These are phyloP conservation scores for Oreochromis tanganicae DNA, from an alignment of 2,113 vertebrate genomes.

Conservation along the genomic window DNA sequence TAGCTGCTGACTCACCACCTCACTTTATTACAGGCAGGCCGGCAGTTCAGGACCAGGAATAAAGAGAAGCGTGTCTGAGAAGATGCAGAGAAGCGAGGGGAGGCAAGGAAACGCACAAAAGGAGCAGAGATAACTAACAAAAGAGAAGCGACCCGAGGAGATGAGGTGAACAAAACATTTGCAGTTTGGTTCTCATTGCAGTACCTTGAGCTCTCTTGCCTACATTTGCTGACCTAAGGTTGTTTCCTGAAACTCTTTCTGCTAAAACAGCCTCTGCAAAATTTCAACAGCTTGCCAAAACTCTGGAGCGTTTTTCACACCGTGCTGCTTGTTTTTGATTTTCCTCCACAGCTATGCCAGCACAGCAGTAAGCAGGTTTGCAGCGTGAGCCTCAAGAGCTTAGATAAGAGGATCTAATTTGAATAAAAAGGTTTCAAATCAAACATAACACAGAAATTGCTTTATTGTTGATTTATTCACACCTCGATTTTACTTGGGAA, in stretches of 20 bases:
- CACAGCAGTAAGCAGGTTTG: slow-evolving; percentile 5
- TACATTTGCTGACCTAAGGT: slow-evolving; percentile 18
- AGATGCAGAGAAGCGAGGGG: not conserved
- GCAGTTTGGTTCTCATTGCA: not conserved
- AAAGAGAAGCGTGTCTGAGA: not conserved
- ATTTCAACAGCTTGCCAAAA: not conserved
- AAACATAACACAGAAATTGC: not conserved
- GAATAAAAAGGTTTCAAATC: not conserved
- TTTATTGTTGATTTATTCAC: not conserved
- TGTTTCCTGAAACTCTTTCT: not conserved
- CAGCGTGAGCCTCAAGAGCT: not conserved
- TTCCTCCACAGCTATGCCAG: not conserved
- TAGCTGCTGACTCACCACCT: slow-evolving; percentile 39
- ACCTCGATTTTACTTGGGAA: not conserved
- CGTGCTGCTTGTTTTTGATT: not conserved
- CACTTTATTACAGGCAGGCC: not conserved
- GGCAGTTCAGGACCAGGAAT: slow-evolving; percentile 1
- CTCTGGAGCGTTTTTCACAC: not conserved
- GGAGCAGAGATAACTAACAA: not conserved
- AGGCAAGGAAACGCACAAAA: not conserved
- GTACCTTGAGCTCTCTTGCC: not conserved
- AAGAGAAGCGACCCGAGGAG: not conserved
- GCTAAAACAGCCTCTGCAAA: not conserved
- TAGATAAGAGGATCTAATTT: not conserved
- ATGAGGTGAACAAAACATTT: not conserved